These are phyloP conservation scores for Rallus limicola DNA, from an alignment of 2,113 vertebrate species.

Conservation along the genomic window DNA sequence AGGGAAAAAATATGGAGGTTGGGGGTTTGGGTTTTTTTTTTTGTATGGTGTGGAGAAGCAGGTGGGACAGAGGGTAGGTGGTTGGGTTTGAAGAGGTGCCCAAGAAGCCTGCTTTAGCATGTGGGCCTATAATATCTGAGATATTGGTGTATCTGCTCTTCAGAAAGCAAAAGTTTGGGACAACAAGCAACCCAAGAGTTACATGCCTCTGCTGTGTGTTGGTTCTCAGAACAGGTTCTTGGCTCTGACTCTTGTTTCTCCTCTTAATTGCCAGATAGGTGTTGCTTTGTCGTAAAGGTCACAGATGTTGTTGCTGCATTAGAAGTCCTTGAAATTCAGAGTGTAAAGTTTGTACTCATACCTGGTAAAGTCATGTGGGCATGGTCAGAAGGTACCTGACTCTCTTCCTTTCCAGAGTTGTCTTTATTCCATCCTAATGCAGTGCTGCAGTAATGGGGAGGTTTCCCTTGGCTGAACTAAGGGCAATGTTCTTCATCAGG, in stretches of 20 bases:
- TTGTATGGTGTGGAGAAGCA: neutral
- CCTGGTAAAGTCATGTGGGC: neutral
- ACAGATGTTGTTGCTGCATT: neutral
- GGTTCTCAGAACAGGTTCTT: neutral
- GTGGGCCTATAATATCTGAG: neutral
- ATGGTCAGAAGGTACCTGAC: neutral
- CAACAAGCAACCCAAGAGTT: fast-evolving
- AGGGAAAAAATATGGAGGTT: neutral
- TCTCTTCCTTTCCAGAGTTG: neutral
- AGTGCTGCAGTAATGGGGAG: neutral
- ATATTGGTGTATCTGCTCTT: neutral
- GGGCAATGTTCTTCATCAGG: neutral
- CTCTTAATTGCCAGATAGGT: neutral
- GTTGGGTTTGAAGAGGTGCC: neutral
- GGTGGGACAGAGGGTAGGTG: neutral
- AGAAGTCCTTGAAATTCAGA: neutral
- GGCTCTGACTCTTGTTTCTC: neutral
- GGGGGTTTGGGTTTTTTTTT: no score
- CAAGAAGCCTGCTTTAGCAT: neutral
- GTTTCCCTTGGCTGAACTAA: neutral
- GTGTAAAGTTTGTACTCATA: neutral
- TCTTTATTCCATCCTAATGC: neutral
- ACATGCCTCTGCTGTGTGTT: neutral
- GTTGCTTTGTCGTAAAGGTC: neutral
- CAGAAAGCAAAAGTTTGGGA: neutral